Conservation (phyloP, 2,888 invertebrate species). For the Heliconius sara region DNA sequence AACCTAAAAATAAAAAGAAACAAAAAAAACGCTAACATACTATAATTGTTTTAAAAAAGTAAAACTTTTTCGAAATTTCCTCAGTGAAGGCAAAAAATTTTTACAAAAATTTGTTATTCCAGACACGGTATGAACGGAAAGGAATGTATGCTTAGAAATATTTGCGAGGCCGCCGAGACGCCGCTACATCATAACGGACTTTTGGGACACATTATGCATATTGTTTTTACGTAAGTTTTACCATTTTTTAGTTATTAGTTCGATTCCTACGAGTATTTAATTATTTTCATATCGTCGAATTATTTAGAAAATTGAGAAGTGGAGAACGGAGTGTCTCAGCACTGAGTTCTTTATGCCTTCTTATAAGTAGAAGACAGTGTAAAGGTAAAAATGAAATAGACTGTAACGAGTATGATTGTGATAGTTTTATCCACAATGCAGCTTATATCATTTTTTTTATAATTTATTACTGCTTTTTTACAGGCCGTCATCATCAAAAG, state of each 20-base stretch:
- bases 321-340: not conserved
- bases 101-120: slow-evolving; percentile 34
- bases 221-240: slow-evolving; percentile 87
- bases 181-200: slow-evolving; percentile 86
- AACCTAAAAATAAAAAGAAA: not conserved
- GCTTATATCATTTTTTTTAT: too few species aligned
- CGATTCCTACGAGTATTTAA: too few species aligned
- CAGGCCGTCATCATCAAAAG: slow-evolving; percentile 85
- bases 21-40: not conserved
- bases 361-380: too few species aligned
- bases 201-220: slow-evolving; percentile 87
- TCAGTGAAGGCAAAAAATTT: not conserved
- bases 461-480: not conserved
- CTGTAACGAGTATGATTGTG: too few species aligned
- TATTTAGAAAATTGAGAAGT: not conserved
- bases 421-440: too few species aligned
- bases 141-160: slow-evolving; percentile 86
- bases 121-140: slow-evolving; percentile 86
- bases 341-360: too few species aligned
- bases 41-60: not conserved
- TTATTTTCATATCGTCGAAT: too few species aligned
- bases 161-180: slow-evolving; percentile 88
- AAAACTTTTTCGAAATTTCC: not conserved
- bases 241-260: not conserved
- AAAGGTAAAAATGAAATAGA: too few species aligned